Evolutionary conservation across 2,797 vertebrate genomes (phyloP), one percentile per base, ranked within the genome.

Genomic region (Cetoscarus ocellatus): DNA sequence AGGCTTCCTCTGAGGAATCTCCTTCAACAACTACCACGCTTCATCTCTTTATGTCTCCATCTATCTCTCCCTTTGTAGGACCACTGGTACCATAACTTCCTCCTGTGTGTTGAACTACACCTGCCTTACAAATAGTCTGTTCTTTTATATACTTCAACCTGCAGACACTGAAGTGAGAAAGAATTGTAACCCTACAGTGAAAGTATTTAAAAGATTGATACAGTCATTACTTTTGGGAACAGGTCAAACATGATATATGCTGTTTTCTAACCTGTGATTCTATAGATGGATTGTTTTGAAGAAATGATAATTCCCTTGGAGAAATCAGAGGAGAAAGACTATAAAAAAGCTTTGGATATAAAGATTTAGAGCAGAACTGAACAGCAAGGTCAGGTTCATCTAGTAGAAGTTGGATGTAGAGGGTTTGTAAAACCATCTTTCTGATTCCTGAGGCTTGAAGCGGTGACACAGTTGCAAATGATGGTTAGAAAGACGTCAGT

Each of bases 41-140:
- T 60, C 10, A 18, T 73, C 34, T 75, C 59, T 79, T 87, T 68
- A 80, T 73, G 61, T 68, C 39, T 71, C 66, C 61, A 75, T 80
- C 77, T 63, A 67, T 76, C 67, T 68, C 45, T 17, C 55, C 10
- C 61, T 52, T 58, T 61, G 56, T 69, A 53, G 66, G 35, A 76
- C 61, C 58, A 42, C 39, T 42, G 12, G 45, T 13, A 38, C 53
- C 7, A 6, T 52, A 52, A 61, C 75, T 52, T 63, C 43, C 42
- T 75, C 72, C 72, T 57, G 36, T 10, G 35, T 45, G 55, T 38
- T 67, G 51, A 44, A 42, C 56, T 44, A 62, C 10, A 6, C 11
- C 47, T 27, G 43, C 45, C 11, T 70, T 47, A 54, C 48, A 42
- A 12, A 6, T 10, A 19, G 51, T 72, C 59, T 67, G 50, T 57